phyloP scores from a whole-genome alignment of 2,888 invertebrate genomes.

The Epinotia brunnichana region DNA sequence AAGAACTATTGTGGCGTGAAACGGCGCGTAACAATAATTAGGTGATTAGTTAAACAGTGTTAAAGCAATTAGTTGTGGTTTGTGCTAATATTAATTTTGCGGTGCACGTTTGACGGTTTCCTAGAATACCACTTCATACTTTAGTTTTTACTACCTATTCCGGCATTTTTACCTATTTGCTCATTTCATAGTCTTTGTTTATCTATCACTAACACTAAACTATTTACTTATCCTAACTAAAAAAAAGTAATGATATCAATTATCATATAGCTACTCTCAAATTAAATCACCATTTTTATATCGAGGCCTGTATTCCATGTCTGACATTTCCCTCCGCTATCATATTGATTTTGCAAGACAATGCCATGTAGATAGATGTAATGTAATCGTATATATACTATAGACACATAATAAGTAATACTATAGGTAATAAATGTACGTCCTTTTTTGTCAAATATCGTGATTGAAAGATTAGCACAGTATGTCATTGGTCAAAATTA shows the following conservation, averaged over 20 bases:
- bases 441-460: no score
- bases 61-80: constrained; percentile 44
- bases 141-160: background rate
- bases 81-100: constrained; percentile 43
- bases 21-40: constrained; percentile 24
- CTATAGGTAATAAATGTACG: no score
- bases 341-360: no score
- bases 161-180: background rate
- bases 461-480: background rate
- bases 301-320: no score
- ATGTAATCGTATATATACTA: no score
- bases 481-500: background rate
- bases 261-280: no score
- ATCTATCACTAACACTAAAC: background rate
- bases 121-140: background rate
- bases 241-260: no score
- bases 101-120: constrained; percentile 40
- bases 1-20: background rate
- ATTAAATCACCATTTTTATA: no score
- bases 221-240: no score
- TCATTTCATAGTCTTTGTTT: background rate
- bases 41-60: constrained; percentile 44
- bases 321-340: no score
- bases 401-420: no score
- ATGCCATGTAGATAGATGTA: no score